A percentile compares a stretch with the other conserved stretches of the same genome.
Evolutionary conservation across 2,113 vertebrate genomes (phyloP).

Genomic region (Caloenas nicobarica): DNA sequence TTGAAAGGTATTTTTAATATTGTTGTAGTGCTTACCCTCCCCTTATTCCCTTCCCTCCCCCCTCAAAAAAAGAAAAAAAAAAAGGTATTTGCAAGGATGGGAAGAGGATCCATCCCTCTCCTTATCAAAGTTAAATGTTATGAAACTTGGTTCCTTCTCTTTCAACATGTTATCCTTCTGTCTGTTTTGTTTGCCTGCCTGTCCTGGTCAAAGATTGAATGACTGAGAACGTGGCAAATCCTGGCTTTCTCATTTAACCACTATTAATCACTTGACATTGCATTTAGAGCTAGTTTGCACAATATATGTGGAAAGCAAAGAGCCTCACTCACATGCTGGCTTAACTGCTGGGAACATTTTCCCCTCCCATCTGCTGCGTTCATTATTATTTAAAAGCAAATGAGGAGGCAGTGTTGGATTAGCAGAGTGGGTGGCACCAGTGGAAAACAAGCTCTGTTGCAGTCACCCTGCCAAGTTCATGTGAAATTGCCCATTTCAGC

Average conservation of each 20-base stretch:
- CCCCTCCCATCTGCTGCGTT: conserved; percentile 28
- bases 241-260: conserved; percentile 36
- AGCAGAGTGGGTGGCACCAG: conserved; percentile 52
- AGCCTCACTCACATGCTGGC: background rate
- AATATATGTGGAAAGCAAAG: conserved; percentile 28
- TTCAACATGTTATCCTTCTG: background rate
- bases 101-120: background rate
- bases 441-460: conserved; percentile 38
- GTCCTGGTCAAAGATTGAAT: conserved; percentile 3
- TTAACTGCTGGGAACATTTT: conserved; percentile 12
- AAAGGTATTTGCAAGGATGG: background rate
- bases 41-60: rapidly evolving
- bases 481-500: conserved; percentile 40
- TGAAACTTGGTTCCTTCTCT: background rate
- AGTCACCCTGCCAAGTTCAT: conserved; percentile 28
- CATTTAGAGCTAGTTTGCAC: conserved; percentile 52
- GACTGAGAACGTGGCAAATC: conserved; percentile 12
- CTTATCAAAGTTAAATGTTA: background rate
- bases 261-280: conserved; percentile 36
- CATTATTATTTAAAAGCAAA: conserved; percentile 59
- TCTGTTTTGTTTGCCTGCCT: background rate
- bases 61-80: background rate
- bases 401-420: conserved; percentile 54
- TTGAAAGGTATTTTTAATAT: background rate
- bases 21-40: background rate